These are phyloP conservation scores for Pangasianodon gigas DNA, from an alignment of 2,113 vertebrate genomes.

Conservation along the genomic window DNA sequence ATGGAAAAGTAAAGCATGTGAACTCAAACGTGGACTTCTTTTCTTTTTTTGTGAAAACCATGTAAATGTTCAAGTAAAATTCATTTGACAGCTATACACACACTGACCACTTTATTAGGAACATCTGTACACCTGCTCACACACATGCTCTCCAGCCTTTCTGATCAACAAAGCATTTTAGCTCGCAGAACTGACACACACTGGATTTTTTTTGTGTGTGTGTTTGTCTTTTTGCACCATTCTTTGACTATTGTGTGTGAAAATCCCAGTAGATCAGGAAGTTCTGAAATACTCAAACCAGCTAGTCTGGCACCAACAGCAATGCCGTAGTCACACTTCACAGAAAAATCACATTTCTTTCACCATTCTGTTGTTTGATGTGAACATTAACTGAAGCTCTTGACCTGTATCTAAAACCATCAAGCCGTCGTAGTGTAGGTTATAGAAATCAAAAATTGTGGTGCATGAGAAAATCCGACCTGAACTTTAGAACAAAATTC, in stretches of 20 bases:
- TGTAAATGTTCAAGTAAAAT: neutral
- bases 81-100: neutral
- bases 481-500: neutral
- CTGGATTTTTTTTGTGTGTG: neutral
- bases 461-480: neutral
- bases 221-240: neutral
- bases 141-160: neutral
- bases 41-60: neutral
- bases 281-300: neutral
- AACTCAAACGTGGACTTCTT: neutral
- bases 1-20: neutral
- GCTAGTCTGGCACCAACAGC: neutral
- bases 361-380: neutral
- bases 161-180: neutral
- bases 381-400: neutral
- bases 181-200: neutral
- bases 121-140: neutral
- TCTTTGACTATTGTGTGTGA: neutral
- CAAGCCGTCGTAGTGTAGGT: neutral
- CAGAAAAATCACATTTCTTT: too few species aligned
- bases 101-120: neutral
- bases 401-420: too few species aligned
- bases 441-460: neutral
- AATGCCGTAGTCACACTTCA: neutral
- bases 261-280: neutral